Evolutionary conservation across 2,888 invertebrate species (phyloP).

Genomic region (Callosobruchus maculatus): DNA sequence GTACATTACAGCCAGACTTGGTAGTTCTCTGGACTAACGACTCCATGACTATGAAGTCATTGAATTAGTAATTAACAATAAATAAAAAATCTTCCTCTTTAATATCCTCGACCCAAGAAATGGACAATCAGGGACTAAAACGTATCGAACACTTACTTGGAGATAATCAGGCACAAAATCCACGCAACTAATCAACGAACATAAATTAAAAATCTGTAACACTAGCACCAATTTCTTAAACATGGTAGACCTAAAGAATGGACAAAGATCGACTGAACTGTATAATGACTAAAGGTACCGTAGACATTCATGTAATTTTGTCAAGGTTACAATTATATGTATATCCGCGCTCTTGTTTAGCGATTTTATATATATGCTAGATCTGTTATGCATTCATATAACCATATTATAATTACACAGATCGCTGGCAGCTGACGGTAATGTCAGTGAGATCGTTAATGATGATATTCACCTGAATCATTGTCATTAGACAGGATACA

Average conservation of each 20-base stretch:
- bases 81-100: too few relatives aligned
- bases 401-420: not conserved
- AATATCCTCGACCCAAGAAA: too few relatives aligned
- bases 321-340: not conserved
- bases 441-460: not conserved
- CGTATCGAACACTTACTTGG: not conserved
- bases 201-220: not conserved
- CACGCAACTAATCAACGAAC: not conserved
- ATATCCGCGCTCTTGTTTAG: not conserved
- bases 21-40: too few relatives aligned
- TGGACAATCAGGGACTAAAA: too few relatives aligned
- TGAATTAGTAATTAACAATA: too few relatives aligned
- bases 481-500: not conserved
- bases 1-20: too few relatives aligned
- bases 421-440: not conserved
- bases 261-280: not conserved
- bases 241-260: not conserved
- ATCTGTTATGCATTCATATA: not conserved
- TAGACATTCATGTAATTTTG: not conserved
- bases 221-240: not conserved
- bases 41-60: too few relatives aligned
- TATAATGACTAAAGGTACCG: not conserved
- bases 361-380: not conserved
- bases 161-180: not conserved
- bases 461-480: not conserved